A percentile compares a stretch with the other conserved stretches of the same genome.
These are phyloP conservation scores for Campylorhamphus procurvoides DNA, from an alignment of 2,113 vertebrate genomes.

Conservation along the genomic window DNA sequence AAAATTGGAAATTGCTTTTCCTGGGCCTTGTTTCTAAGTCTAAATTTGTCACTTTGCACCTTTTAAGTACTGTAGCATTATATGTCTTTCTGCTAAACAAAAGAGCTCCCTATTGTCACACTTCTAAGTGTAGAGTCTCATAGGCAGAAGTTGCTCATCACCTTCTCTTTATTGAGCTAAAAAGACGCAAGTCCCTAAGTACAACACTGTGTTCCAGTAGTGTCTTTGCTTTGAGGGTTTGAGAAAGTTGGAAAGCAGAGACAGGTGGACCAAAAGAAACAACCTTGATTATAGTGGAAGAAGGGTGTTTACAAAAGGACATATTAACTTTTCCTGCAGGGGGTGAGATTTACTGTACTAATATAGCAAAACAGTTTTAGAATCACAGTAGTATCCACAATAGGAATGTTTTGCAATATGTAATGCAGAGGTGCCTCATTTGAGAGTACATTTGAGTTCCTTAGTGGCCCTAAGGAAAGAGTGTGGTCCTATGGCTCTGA, in stretches of 20 bases:
- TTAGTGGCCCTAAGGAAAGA: not conserved
- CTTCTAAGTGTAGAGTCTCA: not conserved
- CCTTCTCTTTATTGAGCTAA: not conserved
- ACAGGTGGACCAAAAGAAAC: not conserved
- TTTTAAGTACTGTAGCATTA: not conserved
- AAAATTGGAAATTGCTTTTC: not conserved
- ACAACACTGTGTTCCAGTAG: not conserved
- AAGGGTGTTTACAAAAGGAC: not conserved
- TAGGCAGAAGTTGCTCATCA: not conserved
- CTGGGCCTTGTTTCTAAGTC: not conserved
- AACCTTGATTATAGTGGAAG: rapidly evolving
- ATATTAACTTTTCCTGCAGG: not conserved
- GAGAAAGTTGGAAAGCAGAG: not conserved
- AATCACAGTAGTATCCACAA: not conserved
- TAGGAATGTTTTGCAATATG: not conserved
- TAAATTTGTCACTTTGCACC: not conserved
- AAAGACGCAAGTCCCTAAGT: not conserved
- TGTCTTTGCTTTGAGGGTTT: not conserved
- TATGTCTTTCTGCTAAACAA: not conserved
- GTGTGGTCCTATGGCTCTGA: not conserved
- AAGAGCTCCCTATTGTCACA: not conserved
- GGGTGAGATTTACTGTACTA: not conserved
- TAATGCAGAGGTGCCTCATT: not conserved
- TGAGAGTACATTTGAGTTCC: not conserved
- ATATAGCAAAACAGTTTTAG: not conserved